A percentile compares a stretch with the other conserved stretches of the same genome.
phyloP scores from a whole-genome alignment of 2,888 invertebrate genomes.

The Meliscaeva auricollis region DNA sequence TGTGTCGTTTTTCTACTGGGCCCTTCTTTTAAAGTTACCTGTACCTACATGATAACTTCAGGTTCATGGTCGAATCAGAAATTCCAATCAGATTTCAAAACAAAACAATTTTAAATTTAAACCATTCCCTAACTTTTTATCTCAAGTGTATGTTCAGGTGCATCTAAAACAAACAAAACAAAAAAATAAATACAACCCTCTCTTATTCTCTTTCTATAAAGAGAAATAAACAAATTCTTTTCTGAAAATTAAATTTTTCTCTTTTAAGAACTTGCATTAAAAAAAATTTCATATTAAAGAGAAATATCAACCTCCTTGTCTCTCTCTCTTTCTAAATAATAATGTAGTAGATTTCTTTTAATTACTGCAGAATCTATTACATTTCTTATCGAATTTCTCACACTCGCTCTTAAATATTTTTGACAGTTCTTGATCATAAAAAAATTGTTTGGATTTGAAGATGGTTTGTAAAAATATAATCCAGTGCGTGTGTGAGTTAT shows the following conservation, averaged over 20 bases:
- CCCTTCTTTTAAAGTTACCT: no score
- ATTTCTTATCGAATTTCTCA: background rate
- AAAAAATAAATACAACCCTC: background rate
- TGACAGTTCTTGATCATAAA: slow-evolving; percentile 9
- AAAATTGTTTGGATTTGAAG: slow-evolving; percentile 11
- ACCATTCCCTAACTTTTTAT: background rate
- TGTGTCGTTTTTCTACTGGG: no score
- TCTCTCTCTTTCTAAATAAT: background rate
- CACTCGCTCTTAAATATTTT: slow-evolving; percentile 3
- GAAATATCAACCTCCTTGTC: background rate
- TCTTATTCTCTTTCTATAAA: no score
- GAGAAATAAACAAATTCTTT: no score
- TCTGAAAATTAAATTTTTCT: no score
- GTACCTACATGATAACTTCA: no score
- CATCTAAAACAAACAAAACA: background rate
- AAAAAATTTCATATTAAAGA: slow-evolving; percentile 23
- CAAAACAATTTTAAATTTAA: background rate
- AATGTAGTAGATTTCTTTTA: background rate
- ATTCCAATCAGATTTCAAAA: no score
- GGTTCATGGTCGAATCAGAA: no score
- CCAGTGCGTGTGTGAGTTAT: slow-evolving; percentile 23
- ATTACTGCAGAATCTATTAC: background rate
- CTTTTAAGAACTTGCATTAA: background rate
- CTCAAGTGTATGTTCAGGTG: slow-evolving; percentile 35
- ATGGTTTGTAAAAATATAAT: background rate